Percentiles rank a stretch among this genome's conserved stretches.
phyloP scores from a whole-genome alignment of 2,113 vertebrate genomes.

The Pontoporia blainvillei region DNA sequence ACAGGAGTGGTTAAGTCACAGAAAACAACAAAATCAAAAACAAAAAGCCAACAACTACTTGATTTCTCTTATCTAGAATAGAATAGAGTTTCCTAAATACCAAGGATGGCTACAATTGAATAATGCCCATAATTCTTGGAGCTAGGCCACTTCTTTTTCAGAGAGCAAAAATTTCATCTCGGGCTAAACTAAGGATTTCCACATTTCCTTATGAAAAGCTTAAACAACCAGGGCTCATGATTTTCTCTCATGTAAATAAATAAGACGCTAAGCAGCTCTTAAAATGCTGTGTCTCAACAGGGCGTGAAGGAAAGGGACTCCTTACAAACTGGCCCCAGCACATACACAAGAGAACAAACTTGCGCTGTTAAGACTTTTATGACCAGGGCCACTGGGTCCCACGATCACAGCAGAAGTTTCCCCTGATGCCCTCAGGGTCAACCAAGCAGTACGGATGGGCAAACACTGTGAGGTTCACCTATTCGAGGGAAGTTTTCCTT shows the following conservation, averaged over 20 bases:
- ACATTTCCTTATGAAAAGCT: background rate
- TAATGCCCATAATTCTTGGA: background rate
- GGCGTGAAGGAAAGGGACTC: background rate
- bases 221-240: background rate
- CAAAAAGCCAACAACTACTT: background rate
- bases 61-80: background rate
- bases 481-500: background rate
- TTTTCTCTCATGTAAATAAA: background rate
- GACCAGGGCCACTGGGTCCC: background rate
- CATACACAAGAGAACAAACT: background rate
- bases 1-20: background rate
- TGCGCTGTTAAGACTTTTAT: background rate
- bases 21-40: too few relatives aligned
- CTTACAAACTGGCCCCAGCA: background rate
- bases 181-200: background rate
- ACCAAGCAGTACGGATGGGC: rapidly evolving
- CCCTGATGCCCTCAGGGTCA: background rate
- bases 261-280: background rate
- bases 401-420: background rate
- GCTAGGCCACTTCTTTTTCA: background rate
- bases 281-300: background rate
- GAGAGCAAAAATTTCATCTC: background rate
- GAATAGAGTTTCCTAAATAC: background rate
- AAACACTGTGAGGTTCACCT: background rate
- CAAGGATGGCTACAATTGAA: background rate